Conservation (phyloP, 2,113 vertebrate species). For the Psittacula cyanocephala region DNA sequence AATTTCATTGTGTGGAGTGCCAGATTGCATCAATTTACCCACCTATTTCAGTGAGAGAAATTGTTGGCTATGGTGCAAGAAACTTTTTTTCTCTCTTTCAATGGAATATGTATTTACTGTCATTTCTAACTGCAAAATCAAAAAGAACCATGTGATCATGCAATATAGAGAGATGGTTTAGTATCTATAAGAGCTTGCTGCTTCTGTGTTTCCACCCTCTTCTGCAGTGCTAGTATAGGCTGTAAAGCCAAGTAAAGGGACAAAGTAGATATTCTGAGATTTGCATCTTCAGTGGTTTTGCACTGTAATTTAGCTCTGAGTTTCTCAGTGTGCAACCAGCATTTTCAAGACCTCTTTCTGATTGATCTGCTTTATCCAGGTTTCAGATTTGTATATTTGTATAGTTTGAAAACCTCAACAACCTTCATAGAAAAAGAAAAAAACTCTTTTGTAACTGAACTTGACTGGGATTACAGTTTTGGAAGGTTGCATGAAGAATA, state of each 20-base stretch:
- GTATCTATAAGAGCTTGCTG: neutral
- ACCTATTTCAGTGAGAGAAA: neutral
- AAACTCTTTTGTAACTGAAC: neutral
- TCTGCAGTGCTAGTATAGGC: neutral
- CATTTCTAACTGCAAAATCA: neutral
- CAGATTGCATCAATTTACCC: neutral
- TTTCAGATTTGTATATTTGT: neutral
- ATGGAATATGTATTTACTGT: neutral
- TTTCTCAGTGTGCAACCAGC: neutral
- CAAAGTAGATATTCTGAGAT: neutral
- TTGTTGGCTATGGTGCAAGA: neutral
- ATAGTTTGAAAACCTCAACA: neutral
- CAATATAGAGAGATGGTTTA: rapidly evolving
- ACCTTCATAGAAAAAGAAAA: no score
- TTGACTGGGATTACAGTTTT: neutral
- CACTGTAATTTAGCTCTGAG: neutral
- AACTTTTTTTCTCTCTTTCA: neutral
- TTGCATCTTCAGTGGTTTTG: neutral
- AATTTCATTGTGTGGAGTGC: neutral
- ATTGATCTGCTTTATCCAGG: neutral
- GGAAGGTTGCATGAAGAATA: neutral
- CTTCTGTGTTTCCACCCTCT: neutral
- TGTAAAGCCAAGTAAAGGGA: neutral
- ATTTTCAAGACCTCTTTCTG: neutral
- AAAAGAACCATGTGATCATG: neutral